phyloP scores from a whole-genome alignment of 2,888 invertebrate species.

The Zygogramma bicolorata region DNA sequence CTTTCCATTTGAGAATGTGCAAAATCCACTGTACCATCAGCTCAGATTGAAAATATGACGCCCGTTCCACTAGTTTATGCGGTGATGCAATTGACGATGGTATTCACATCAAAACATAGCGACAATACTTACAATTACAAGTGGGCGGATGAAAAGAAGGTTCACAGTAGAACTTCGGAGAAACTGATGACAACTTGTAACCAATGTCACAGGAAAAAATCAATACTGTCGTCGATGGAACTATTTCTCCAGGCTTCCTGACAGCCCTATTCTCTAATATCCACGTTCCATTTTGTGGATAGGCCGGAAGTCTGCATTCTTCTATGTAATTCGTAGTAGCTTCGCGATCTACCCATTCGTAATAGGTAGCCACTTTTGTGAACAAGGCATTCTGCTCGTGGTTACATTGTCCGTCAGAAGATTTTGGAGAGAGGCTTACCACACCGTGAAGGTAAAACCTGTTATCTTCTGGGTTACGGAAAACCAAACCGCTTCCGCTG shows the following conservation, averaged over 20 bases:
- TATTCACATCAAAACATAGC: no score
- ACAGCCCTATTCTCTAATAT: constrained; percentile 18
- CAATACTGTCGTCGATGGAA: constrained; percentile 30
- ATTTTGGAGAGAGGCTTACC: constrained; percentile 39
- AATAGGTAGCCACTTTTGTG: constrained; percentile 39
- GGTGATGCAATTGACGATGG: no score
- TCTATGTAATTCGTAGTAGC: constrained; percentile 32
- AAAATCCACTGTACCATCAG: no score
- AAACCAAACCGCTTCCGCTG: constrained; percentile 42
- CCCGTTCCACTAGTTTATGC: not conserved
- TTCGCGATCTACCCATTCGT: constrained; percentile 37
- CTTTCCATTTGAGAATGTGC: no score
- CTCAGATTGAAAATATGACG: not conserved
- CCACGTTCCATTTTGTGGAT: constrained; percentile 38
- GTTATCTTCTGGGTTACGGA: constrained; percentile 38
- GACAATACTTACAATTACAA: constrained; percentile 23
- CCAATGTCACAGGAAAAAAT: constrained; percentile 33
- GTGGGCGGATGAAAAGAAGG: constrained; percentile 24
- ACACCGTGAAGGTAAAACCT: constrained; percentile 44
- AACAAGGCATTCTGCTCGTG: constrained; percentile 39
- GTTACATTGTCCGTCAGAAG: constrained; percentile 28
- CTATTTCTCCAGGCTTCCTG: constrained; percentile 30
- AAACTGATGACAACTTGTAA: constrained; percentile 25
- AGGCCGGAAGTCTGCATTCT: constrained; percentile 36
- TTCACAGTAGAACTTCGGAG: constrained; percentile 25